These are phyloP conservation scores for Ceratina australensis DNA, from an alignment of 1,140 invertebrate species.

Conservation along the genomic window DNA sequence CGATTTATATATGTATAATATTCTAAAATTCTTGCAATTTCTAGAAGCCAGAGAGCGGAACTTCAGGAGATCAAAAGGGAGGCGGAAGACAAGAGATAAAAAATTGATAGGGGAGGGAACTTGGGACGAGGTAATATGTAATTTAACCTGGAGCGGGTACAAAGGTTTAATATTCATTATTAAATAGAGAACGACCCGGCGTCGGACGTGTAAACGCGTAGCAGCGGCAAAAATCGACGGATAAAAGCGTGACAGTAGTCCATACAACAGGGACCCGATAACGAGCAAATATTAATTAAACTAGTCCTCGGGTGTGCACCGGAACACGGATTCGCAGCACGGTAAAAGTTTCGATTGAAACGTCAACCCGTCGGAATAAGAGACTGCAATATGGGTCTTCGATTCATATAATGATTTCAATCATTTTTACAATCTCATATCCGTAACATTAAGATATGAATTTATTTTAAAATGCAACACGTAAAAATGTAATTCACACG, in stretches of 20 bases:
- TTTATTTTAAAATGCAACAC: too few relatives aligned
- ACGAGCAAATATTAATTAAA: slow-evolving; percentile 39
- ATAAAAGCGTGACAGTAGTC: neutral
- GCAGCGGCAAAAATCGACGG: slow-evolving; percentile 2
- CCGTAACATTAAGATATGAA: too few relatives aligned
- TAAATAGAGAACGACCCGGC: neutral
- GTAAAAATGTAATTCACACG: too few relatives aligned
- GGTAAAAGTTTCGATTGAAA: neutral
- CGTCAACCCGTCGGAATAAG: neutral
- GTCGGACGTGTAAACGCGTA: neutral
- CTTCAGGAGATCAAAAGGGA: too few relatives aligned
- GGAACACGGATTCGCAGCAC: neutral
- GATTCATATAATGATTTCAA: too few relatives aligned
- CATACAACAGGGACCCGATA: neutral
- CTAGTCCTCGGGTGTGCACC: neutral
- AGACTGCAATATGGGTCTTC: too few relatives aligned
- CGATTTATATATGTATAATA: too few relatives aligned
- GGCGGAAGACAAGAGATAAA: too few relatives aligned
- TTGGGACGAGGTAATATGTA: neutral
- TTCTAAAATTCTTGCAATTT: too few relatives aligned
- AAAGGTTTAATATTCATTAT: slow-evolving; percentile 30
- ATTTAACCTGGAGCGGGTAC: slow-evolving; percentile 16
- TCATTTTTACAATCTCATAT: too few relatives aligned
- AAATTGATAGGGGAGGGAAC: too few relatives aligned
- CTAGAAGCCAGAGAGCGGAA: too few relatives aligned